Conservation (phyloP, 2,113 vertebrate species). For the Nycticorax nycticorax region DNA sequence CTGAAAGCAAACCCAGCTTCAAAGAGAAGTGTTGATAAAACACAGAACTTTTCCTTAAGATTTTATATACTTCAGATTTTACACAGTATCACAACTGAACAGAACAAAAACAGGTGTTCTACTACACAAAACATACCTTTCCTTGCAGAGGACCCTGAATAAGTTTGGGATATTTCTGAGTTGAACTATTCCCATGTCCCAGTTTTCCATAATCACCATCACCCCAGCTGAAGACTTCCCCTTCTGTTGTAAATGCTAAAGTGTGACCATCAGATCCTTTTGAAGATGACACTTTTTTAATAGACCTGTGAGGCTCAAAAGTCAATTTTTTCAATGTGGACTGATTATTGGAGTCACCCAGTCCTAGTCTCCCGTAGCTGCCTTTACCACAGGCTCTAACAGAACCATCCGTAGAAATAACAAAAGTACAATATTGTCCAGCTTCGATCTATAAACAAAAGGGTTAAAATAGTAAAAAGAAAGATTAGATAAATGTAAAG, state of each 20-base stretch:
- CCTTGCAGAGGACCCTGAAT: conserved; percentile 86
- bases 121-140: conserved; percentile 71
- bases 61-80: not conserved
- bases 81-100: not conserved
- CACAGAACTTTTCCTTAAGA: not conserved
- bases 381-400: conserved; percentile 87
- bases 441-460: conserved; percentile 81
- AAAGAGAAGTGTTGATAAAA: not conserved
- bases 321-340: conserved; percentile 88
- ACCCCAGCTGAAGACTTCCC: conserved; percentile 89
- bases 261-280: conserved; percentile 89
- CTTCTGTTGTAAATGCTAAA: conserved; percentile 85
- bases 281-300: conserved; percentile 87
- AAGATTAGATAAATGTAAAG: not conserved
- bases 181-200: conserved; percentile 87
- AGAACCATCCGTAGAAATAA: conserved; percentile 85
- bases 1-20: not conserved
- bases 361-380: conserved; percentile 84
- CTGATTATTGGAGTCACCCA: conserved; percentile 88
- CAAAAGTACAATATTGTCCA: conserved; percentile 87
- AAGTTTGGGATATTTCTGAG: conserved; percentile 87
- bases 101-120: not conserved
- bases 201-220: conserved; percentile 87
- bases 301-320: conserved; percentile 85
- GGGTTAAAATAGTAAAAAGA: not conserved